Evolutionary conservation across 2,797 vertebrate genomes (phyloP).

Genomic region (Epinephelus awoara): DNA sequence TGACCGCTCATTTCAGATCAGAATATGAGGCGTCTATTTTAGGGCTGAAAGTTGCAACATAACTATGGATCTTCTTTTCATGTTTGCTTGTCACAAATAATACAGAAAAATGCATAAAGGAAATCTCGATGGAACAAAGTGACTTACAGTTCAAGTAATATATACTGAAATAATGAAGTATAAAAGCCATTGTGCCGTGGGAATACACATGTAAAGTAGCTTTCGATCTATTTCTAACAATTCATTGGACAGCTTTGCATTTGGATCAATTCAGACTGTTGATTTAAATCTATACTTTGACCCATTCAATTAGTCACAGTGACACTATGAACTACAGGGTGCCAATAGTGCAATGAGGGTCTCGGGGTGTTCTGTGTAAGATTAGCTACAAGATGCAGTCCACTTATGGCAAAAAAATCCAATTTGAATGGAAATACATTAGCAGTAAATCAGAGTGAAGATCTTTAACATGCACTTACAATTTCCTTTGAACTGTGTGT

Average conservation of each 20-base stretch:
- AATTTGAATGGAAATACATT: constrained; percentile 36
- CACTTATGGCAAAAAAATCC: background rate
- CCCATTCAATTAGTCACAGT: constrained; percentile 25
- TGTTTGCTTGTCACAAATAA: constrained; percentile 14
- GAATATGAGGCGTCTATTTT: constrained; percentile 1
- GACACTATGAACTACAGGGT: constrained; percentile 15
- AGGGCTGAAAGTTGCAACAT: background rate
- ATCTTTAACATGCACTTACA: constrained; percentile 75
- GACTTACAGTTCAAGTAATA: background rate
- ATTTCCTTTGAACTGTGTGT: constrained; percentile 52
- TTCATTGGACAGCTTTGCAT: constrained; percentile 22
- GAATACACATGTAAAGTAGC: background rate
- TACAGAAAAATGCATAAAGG: constrained; percentile 14
- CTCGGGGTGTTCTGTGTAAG: constrained; percentile 77
- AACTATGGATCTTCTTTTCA: background rate
- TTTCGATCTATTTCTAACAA: background rate
- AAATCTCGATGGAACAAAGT: background rate
- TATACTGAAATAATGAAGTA: background rate
- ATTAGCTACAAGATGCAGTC: constrained; percentile 34
- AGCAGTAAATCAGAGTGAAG: constrained; percentile 29
- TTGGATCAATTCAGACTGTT: constrained; percentile 28
- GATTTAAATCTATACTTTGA: constrained; percentile 37
- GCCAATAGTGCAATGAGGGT: constrained; percentile 64
- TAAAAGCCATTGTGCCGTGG: background rate
- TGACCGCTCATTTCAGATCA: constrained; percentile 75